Evolutionary conservation across 1,140 invertebrate species (phyloP).

Genomic region (Philotrypesis tridentata): DNA sequence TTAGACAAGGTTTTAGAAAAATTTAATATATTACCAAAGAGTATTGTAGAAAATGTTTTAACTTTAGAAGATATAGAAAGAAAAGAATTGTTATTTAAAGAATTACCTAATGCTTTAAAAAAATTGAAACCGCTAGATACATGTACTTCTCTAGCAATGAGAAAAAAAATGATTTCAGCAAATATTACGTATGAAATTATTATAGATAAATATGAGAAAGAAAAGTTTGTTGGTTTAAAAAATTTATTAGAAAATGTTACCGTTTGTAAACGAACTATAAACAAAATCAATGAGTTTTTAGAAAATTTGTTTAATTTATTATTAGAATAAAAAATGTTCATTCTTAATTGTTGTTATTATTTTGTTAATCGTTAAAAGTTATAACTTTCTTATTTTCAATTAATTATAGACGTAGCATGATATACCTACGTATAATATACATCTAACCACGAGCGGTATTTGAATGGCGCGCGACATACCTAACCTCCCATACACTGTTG

Average conservation of each 20-base stretch:
- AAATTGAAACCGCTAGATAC: constrained; percentile 12
- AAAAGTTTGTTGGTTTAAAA: constrained; percentile 19
- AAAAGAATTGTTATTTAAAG: constrained; percentile 12
- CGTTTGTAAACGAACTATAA: background rate
- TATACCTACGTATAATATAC: too few species aligned
- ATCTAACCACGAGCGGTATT: too few species aligned
- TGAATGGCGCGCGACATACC: background rate
- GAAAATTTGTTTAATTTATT: background rate
- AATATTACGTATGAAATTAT: constrained; percentile 37
- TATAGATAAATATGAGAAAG: constrained; percentile 31
- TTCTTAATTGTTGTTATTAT: too few species aligned
- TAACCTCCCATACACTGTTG: background rate
- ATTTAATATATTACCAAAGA: constrained; percentile 15
- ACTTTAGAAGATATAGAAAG: constrained; percentile 32
- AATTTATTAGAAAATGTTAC: constrained; percentile 8
- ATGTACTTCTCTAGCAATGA: constrained; percentile 12
- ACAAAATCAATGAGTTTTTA: constrained; percentile 1
- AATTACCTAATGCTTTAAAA: background rate
- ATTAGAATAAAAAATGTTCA: too few species aligned
- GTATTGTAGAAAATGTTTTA: constrained; percentile 18
- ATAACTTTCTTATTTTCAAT: too few species aligned
- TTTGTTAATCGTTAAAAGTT: too few species aligned
- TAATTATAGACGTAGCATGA: too few species aligned
- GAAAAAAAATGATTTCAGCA: constrained; percentile 38
- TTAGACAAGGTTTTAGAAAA: constrained; percentile 34